phyloP scores from a whole-genome alignment of 2,888 invertebrate species.

The Trissolcus japonicus region DNA sequence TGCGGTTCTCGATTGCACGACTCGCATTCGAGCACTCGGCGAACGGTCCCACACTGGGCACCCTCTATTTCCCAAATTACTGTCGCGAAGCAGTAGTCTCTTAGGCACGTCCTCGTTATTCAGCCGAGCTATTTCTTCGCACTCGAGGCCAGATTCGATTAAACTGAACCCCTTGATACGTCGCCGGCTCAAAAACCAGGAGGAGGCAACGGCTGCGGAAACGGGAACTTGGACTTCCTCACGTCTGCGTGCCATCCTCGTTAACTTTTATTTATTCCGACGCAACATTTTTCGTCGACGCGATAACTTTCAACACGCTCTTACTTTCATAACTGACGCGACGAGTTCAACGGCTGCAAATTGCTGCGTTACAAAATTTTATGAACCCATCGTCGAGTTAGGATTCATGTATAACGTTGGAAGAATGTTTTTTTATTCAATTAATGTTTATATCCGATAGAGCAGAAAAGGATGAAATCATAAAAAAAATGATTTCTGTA shows the following conservation, averaged over 20 bases:
- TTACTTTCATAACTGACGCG: too few species aligned
- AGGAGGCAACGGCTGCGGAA: conserved; percentile 26
- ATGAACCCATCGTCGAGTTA: too few species aligned
- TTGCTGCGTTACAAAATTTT: too few species aligned
- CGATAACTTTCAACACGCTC: conserved; percentile 18
- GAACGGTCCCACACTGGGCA: conserved; percentile 10
- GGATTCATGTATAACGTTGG: too few species aligned
- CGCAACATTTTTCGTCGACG: conserved; percentile 29
- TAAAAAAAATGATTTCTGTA: background rate
- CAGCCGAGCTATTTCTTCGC: conserved; percentile 50
- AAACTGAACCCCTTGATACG: conserved; percentile 43
- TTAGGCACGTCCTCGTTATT: conserved; percentile 51
- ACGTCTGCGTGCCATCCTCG: conserved; percentile 32
- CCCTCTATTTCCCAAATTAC: conserved; percentile 42
- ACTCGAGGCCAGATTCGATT: conserved; percentile 52
- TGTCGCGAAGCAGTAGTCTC: conserved; percentile 30
- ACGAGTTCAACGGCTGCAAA: too few species aligned
- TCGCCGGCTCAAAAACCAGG: conserved; percentile 25
- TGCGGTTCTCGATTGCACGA: conserved; percentile 20
- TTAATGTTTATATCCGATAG: background rate
- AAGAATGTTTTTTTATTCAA: background rate
- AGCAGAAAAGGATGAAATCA: background rate
- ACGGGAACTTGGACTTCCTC: conserved; percentile 47
- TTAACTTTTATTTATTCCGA: conserved; percentile 43
- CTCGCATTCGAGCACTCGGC: conserved; percentile 8